Evolutionary conservation across 1,140 invertebrate genomes (phyloP).

Genomic region (Zophobas atratus): DNA sequence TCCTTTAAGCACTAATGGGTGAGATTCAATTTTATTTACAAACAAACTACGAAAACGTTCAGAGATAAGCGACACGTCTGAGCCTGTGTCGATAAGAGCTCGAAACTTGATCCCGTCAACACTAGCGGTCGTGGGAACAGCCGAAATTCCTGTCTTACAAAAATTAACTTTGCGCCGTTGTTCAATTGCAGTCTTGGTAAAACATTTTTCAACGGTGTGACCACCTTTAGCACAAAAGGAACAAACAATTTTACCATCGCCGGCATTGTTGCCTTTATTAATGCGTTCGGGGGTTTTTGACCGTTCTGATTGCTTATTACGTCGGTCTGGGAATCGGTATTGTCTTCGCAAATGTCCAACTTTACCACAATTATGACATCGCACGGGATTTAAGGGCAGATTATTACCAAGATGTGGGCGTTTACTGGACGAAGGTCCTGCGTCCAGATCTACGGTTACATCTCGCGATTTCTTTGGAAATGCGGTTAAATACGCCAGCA

Average conservation of each 20-base stretch:
- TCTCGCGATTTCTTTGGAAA: not conserved
- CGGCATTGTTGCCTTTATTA: not conserved
- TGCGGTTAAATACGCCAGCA: constrained; percentile 3
- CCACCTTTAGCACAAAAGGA: constrained; percentile 1
- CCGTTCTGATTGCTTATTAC: not conserved
- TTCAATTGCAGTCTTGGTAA: constrained; percentile 5
- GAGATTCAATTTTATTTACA: not conserved
- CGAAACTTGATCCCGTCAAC: not conserved
- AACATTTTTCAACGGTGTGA: constrained; percentile 3
- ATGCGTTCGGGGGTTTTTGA: not conserved
- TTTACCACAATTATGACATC: not conserved
- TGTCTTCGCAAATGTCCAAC: not conserved
- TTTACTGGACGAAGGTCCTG: not conserved
- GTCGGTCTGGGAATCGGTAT: not conserved
- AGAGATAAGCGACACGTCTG: constrained; percentile 22
- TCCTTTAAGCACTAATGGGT: not conserved
- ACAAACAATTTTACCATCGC: not conserved
- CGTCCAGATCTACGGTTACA: not conserved
- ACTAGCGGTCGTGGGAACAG: not conserved
- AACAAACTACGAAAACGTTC: constrained; percentile 8
- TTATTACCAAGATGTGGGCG: not conserved
- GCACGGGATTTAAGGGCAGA: not conserved
- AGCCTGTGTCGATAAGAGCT: constrained; percentile 19
- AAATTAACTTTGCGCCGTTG: constrained; percentile 10
- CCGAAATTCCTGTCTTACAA: not conserved